Evolutionary conservation across 2,888 invertebrate genomes (phyloP).

Genomic region (Papilio demoleus): DNA sequence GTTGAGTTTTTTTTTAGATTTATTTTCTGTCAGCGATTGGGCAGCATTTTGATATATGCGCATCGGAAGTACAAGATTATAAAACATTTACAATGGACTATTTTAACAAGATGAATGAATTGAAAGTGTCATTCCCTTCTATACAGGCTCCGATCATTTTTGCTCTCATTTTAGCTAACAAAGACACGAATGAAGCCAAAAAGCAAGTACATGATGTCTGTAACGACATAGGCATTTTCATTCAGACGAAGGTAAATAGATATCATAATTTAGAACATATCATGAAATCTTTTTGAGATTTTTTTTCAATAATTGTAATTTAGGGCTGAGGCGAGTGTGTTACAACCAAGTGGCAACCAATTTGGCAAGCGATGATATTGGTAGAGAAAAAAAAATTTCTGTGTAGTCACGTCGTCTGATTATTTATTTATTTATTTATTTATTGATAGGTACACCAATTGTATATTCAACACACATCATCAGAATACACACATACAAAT

Average conservation of each 20-base stretch:
- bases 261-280: too few species aligned
- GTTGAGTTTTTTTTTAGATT: constrained; percentile 55
- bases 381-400: too few species aligned
- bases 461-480: too few species aligned
- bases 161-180: constrained; percentile 17
- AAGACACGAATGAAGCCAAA: background rate
- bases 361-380: too few species aligned
- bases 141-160: constrained; percentile 6
- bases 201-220: constrained; percentile 15
- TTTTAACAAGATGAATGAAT: background rate
- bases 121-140: background rate
- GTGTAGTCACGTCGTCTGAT: too few species aligned
- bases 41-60: constrained; percentile 87
- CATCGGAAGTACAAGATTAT: constrained; percentile 7
- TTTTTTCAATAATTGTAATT: too few species aligned
- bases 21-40: constrained; percentile 88
- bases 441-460: too few species aligned
- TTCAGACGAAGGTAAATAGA: constrained; percentile 24
- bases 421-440: too few species aligned
- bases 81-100: constrained; percentile 19
- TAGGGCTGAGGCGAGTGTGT: too few species aligned
- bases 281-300: too few species aligned
- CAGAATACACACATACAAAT: too few species aligned
- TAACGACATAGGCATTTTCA: constrained; percentile 9
- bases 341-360: too few species aligned